Percentiles rank a stretch among this genome's conserved stretches.
phyloP scores from a whole-genome alignment of 2,888 invertebrate genomes.

The Andrena chrysosceles region DNA sequence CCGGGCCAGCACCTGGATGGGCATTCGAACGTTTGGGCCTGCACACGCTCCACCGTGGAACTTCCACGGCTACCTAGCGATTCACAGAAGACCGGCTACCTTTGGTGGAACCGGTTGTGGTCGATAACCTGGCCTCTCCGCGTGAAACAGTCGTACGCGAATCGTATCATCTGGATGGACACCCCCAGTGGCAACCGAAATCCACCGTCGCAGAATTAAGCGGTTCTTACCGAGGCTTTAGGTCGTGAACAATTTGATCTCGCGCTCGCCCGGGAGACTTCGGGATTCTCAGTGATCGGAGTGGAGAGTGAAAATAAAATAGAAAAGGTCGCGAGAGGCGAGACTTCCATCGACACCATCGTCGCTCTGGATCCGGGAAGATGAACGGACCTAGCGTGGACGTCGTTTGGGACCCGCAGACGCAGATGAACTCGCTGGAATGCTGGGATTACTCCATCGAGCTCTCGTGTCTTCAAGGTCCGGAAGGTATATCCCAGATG shows the following conservation, averaged over 20 bases:
- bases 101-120: conserved; percentile 78
- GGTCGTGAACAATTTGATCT: background rate
- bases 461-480: conserved; percentile 91
- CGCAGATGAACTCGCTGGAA: conserved; percentile 90
- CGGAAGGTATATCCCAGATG: conserved; percentile 83
- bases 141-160: conserved; percentile 19
- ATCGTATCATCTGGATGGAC: conserved; percentile 41
- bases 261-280: background rate
- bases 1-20: conserved; percentile 55
- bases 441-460: conserved; percentile 95
- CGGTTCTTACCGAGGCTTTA: background rate
- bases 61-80: conserved; percentile 72
- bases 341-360: background rate
- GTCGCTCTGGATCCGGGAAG: conserved; percentile 39
- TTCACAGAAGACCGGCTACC: conserved; percentile 80
- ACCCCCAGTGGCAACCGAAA: background rate
- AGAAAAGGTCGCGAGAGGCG: background rate
- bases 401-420: conserved; percentile 83
- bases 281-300: background rate
- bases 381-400: conserved; percentile 82
- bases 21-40: conserved; percentile 64
- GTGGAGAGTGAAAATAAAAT: background rate
- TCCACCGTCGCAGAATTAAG: background rate
- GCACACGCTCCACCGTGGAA: conserved; percentile 61
- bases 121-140: conserved; percentile 63